Percentiles rank a stretch among this genome's conserved stretches.
phyloP scores from a whole-genome alignment of 1,140 invertebrate genomes.

The Zaprionus davidi region DNA sequence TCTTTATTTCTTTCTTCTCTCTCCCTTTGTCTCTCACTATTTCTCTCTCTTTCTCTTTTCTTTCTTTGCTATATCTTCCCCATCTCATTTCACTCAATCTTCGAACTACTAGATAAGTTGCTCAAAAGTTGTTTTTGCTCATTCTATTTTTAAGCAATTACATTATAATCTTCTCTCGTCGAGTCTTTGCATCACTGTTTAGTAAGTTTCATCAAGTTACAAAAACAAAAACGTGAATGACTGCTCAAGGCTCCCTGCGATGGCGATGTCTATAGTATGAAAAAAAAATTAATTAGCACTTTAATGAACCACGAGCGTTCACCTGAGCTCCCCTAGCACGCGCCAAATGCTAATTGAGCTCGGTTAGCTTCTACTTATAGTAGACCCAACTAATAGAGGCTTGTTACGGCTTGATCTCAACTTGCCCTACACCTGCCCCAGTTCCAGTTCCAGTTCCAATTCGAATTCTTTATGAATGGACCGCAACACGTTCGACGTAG shows the following conservation, averaged over 20 bases:
- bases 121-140: background rate
- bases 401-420: conserved; percentile 53
- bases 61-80: background rate
- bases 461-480: conserved; percentile 32
- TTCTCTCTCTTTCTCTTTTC: background rate
- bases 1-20: background rate
- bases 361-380: conserved; percentile 22
- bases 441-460: conserved; percentile 2
- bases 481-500: conserved; percentile 8
- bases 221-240: conserved; percentile 53
- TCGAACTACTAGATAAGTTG: no score
- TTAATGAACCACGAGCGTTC: conserved; percentile 70
- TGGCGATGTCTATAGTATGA: no score
- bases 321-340: conserved; percentile 58
- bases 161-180: background rate
- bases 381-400: conserved; percentile 46
- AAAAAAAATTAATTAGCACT: conserved; percentile 61
- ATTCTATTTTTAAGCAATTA: background rate
- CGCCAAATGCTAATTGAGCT: conserved; percentile 66
- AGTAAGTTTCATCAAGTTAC: conserved; percentile 28
- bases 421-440: conserved; percentile 63
- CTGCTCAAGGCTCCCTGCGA: conserved; percentile 8
- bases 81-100: background rate
- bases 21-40: background rate
- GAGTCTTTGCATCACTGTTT: background rate